Evolutionary conservation across 2,797 vertebrate species (phyloP), one percentile per base, ranked within the genome.

Genomic region (Halcyon chelicuti): DNA sequence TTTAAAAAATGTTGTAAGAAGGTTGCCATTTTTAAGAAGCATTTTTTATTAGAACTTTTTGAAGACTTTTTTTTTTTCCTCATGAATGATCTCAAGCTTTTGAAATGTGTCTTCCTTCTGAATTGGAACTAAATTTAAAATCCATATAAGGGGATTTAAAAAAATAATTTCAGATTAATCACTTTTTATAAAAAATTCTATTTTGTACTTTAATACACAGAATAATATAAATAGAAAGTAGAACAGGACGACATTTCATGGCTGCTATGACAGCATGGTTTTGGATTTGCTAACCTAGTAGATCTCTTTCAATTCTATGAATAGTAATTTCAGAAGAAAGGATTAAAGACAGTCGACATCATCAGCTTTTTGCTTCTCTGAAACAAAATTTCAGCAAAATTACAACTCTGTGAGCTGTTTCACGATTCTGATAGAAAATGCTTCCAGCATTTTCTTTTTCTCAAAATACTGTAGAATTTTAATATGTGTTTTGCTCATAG

Each of bases 241-340:
- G 68, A 95, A 93, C 72, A 93, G 79, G 61, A 87, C 93, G 82
- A 72, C 70, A 94, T 80, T 92, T 89, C 77, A 92, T 90, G 86
- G 60, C 66, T 96, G 94, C 51, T 95, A 15, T 95, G 94, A 90
- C 92, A 95, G 86, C 66, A 37, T 86, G 71, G 77, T 44, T 92
- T 88, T 91, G 93, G 90, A 96, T 96, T 94, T 97, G 92, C 93
- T 92, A 96, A 88, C 92, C 86, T 90, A 92, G 94, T 94, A 94
- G 80, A 96, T 96, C 88, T 94, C 80, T 96, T 97, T 97, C 92
- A 97, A 33, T 94, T 95, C 80, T 86, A 44, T 97, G 94, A 95
- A 95, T 93, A 93, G 91, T 83, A 83, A 94, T 95, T 90, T 95
- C 70, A 88, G 70, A 96, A 95, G 78, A 94, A 95, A 97, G 62